A percentile compares a stretch with the other conserved stretches of the same genome.
These are phyloP conservation scores for Chrysolina oricalcia DNA, from an alignment of 2,888 invertebrate genomes.

Conservation along the genomic window DNA sequence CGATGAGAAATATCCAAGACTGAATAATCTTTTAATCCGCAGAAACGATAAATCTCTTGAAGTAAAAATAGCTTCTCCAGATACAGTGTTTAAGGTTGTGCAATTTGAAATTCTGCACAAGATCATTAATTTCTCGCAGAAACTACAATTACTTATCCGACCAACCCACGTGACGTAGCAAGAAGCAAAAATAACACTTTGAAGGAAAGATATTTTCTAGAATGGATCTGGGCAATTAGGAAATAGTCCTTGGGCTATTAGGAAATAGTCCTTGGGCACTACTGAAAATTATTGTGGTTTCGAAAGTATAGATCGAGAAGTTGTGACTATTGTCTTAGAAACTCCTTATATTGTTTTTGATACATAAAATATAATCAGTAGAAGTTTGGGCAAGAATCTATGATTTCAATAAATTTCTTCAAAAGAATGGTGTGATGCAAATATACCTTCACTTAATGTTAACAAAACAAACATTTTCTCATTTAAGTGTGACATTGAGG, in stretches of 20 bases:
- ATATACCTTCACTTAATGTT: no score
- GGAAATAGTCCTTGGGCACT: not conserved
- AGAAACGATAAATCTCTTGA: slow-evolving; percentile 30
- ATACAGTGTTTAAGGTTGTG: slow-evolving; percentile 29
- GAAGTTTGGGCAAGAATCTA: no score
- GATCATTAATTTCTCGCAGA: slow-evolving; percentile 44
- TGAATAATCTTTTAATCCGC: slow-evolving; percentile 21
- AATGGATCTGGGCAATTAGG: not conserved
- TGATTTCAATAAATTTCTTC: no score
- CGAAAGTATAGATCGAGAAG: no score
- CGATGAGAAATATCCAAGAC: slow-evolving; percentile 3
- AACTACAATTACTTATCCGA: slow-evolving; percentile 32
- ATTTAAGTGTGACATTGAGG: no score
- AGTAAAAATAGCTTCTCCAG: not conserved
- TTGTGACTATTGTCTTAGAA: no score
- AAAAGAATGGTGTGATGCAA: no score
- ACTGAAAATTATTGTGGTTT: no score
- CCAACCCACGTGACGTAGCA: slow-evolving; percentile 13
- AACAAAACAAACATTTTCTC: no score
- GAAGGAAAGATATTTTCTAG: not conserved
- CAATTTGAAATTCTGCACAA: slow-evolving; percentile 45
- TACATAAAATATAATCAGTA: no score
- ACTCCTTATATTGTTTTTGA: no score
- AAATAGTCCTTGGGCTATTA: not conserved
- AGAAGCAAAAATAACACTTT: not conserved